Evolutionary conservation across 2,797 vertebrate genomes (phyloP).

Genomic region (Furcifer pardalis): DNA sequence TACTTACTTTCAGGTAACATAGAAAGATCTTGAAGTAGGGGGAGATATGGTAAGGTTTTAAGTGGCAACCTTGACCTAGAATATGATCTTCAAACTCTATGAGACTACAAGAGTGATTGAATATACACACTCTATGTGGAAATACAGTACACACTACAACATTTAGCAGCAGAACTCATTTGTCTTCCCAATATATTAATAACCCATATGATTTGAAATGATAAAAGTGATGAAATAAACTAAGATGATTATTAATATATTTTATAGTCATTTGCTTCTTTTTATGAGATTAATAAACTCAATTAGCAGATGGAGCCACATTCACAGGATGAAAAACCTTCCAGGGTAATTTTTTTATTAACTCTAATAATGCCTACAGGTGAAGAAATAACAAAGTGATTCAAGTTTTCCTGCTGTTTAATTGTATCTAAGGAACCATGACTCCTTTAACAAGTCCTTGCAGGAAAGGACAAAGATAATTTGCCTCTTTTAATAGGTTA

Average conservation of each 20-base stretch:
- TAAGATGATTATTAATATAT: conserved; percentile 20
- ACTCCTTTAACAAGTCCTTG: conserved; percentile 58
- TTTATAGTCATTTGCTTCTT: conserved; percentile 48
- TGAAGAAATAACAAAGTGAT: conserved; percentile 53
- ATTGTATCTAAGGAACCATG: conserved; percentile 53
- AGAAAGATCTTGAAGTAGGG: no score
- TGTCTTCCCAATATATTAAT: neutral
- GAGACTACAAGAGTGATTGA: neutral
- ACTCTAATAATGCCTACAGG: conserved; percentile 52
- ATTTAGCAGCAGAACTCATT: neutral
- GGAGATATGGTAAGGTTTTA: no score
- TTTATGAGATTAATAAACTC: conserved; percentile 55
- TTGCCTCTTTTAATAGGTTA: conserved; percentile 35
- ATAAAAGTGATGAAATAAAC: neutral
- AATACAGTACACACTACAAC: no score
- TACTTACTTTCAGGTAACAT: neutral
- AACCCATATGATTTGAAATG: neutral
- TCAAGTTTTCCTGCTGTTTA: conserved; percentile 50
- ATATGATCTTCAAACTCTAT: neutral
- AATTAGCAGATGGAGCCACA: conserved; percentile 40
- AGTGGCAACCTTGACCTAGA: no score
- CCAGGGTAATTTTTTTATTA: conserved; percentile 46
- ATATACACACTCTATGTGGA: neutral
- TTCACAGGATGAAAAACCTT: conserved; percentile 35
- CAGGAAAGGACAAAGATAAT: conserved; percentile 46